phyloP scores from a whole-genome alignment of 2,797 vertebrate species.

The Thripadectes ignobilis region DNA sequence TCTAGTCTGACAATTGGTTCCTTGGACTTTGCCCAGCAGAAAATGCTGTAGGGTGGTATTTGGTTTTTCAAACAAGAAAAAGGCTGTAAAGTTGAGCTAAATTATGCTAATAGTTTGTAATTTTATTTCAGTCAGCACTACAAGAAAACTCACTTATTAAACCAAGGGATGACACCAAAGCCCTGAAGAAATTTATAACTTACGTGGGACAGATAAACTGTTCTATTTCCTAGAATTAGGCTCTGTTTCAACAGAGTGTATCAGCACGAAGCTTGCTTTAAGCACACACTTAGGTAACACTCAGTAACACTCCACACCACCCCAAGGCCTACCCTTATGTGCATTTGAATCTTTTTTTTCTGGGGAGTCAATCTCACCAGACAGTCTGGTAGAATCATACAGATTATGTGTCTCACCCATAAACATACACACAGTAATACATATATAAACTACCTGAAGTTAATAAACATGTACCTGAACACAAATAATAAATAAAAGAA shows the following conservation, averaged over 20 bases:
- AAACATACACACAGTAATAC: neutral
- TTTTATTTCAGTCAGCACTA: neutral
- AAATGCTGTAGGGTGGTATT: neutral
- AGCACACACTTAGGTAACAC: neutral
- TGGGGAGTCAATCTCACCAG: neutral
- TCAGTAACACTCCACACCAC: neutral
- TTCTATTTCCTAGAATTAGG: neutral
- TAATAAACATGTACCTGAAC: neutral
- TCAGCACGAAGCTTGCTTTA: neutral
- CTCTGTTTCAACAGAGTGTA: neutral
- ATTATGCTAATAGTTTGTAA: neutral
- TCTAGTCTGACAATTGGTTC: neutral
- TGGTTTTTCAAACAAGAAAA: neutral
- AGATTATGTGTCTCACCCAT: neutral
- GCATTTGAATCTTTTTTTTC: neutral
- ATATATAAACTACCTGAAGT: neutral
- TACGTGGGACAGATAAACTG: neutral
- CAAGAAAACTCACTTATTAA: neutral
- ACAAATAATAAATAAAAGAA: neutral
- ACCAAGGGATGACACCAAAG: neutral
- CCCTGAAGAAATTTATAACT: neutral
- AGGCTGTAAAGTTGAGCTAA: neutral
- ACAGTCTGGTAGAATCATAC: neutral
- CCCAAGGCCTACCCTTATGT: too few relatives aligned
- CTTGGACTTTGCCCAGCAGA: neutral